Evolutionary conservation across 2,888 invertebrate genomes (phyloP).

Genomic region (Myathropa florea): DNA sequence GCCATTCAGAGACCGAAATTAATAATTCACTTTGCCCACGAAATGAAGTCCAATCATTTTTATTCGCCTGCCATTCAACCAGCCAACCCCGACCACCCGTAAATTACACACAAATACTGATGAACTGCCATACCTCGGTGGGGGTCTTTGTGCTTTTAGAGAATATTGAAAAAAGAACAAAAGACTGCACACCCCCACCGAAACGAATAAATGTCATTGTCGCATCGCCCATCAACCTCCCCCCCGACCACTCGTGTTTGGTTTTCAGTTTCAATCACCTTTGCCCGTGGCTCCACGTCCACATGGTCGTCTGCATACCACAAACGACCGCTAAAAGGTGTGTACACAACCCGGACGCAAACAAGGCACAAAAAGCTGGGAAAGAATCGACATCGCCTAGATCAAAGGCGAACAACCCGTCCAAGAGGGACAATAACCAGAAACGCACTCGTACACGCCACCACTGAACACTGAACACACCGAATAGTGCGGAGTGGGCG

Average conservation of each 20-base stretch:
- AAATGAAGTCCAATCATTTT: background rate
- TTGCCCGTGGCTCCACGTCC: background rate
- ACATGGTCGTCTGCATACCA: background rate
- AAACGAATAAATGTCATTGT: background rate
- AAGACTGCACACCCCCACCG: background rate
- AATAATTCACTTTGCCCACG: background rate
- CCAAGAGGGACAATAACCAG: slow-evolving; percentile 61
- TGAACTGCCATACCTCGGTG: background rate
- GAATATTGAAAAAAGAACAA: background rate
- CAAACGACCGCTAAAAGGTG: background rate
- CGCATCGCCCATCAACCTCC: background rate
- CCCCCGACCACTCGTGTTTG: background rate
- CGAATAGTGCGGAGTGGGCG: background rate
- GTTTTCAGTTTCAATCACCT: background rate
- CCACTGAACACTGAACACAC: background rate
- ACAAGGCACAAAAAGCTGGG: background rate
- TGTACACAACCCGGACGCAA: background rate
- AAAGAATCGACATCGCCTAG: background rate
- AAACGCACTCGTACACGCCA: slow-evolving; percentile 18
- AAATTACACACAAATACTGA: background rate
- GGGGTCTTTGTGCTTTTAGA: background rate
- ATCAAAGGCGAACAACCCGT: background rate
- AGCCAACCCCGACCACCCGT: background rate
- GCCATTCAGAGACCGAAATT: background rate
- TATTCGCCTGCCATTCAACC: background rate